Conservation (phyloP, 1,140 invertebrate species). For the Dufourea novaeangliae region DNA sequence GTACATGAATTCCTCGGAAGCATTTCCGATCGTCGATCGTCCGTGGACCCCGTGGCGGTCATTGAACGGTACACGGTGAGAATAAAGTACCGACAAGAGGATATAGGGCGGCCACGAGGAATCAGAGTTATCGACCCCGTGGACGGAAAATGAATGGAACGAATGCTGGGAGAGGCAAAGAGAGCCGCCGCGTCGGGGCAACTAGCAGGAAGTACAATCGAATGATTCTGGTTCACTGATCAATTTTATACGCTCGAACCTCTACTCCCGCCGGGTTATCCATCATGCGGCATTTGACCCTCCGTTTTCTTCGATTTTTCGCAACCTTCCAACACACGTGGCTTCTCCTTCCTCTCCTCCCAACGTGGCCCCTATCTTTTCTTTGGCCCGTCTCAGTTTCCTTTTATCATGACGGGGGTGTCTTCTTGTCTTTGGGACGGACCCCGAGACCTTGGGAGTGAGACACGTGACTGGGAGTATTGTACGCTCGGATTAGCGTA, state of each 20-base stretch:
- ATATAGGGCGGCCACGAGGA: constrained; percentile 24
- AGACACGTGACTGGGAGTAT: background rate
- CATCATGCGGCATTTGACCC: constrained; percentile 69
- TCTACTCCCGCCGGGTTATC: constrained; percentile 61
- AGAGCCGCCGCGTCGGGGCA: constrained; percentile 22
- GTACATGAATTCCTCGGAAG: constrained; percentile 51
- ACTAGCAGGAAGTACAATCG: constrained; percentile 66
- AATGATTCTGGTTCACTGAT: constrained; percentile 72
- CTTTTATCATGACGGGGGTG: constrained; percentile 23
- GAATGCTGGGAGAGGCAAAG: constrained; percentile 32
- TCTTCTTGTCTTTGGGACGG: background rate
- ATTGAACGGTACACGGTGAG: constrained; percentile 53
- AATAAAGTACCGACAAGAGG: constrained; percentile 56
- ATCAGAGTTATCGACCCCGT: constrained; percentile 63
- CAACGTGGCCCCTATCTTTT: too few species aligned
- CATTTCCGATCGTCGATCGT: constrained; percentile 57
- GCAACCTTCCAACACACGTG: constrained; percentile 39
- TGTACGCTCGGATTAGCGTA: too few species aligned
- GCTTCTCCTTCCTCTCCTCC: constrained; percentile 34
- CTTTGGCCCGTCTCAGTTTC: constrained; percentile 19
- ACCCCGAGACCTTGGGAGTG: background rate
- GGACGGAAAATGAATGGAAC: constrained; percentile 58
- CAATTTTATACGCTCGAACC: constrained; percentile 69
- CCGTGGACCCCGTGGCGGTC: constrained; percentile 55
- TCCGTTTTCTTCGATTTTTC: constrained; percentile 63